Conservation (phyloP, 2,113 vertebrate species). For the Peromyscus maniculatus region DNA sequence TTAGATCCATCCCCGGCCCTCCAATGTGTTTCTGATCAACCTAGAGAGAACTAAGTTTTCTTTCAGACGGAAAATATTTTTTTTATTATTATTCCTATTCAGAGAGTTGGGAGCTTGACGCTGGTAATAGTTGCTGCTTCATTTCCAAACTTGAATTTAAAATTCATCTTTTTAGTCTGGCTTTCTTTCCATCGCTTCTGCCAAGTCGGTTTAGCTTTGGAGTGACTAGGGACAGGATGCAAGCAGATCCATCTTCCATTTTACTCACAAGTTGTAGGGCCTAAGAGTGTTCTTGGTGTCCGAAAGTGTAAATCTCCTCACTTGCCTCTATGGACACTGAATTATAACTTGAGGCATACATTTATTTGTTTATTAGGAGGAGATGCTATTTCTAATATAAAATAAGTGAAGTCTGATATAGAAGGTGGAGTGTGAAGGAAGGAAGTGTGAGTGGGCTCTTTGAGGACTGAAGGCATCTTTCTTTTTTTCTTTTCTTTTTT, state of each 20-base stretch:
- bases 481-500: background rate
- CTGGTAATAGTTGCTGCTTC: constrained; percentile 44
- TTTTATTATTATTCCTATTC: constrained; percentile 40
- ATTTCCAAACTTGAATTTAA: constrained; percentile 75
- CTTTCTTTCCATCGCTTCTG: constrained; percentile 75
- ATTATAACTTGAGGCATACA: background rate
- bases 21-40: constrained; percentile 76
- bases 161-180: constrained; percentile 75
- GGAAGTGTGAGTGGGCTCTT: background rate
- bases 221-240: constrained; percentile 76
- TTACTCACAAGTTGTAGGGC: constrained; percentile 62
- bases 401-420: background rate
- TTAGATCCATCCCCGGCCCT: background rate
- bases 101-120: constrained; percentile 43
- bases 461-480: background rate
- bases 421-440: background rate
- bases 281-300: constrained; percentile 70
- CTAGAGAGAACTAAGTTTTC: constrained; percentile 67
- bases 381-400: constrained; percentile 9
- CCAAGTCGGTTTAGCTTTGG: constrained; percentile 74
- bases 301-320: constrained; percentile 66
- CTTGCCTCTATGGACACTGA: background rate
- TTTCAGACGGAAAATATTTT: constrained; percentile 64
- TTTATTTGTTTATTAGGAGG: constrained; percentile 47
- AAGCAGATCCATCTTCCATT: constrained; percentile 72